Evolutionary conservation across 2,888 invertebrate genomes (phyloP).

Genomic region (Chironomus riparius): DNA sequence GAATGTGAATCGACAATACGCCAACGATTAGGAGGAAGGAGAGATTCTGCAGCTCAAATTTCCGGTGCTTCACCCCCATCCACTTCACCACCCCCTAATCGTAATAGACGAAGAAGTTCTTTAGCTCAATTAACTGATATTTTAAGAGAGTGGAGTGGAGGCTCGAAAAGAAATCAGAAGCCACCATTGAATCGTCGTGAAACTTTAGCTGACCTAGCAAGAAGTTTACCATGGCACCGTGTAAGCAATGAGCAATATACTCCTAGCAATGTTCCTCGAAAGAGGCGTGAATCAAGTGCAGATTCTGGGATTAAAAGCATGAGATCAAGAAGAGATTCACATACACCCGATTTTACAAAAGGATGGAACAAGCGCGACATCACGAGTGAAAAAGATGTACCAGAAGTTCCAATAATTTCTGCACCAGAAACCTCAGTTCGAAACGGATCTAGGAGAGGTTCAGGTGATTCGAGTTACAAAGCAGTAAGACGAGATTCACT

Average conservation of each 20-base stretch:
- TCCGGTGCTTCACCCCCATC: slow-evolving; percentile 76
- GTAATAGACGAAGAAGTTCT: slow-evolving; percentile 71
- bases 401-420: background rate
- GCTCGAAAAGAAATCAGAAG: slow-evolving; percentile 46
- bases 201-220: slow-evolving; percentile 78
- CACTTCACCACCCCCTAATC: slow-evolving; percentile 56
- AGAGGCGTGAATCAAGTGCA: slow-evolving; percentile 79
- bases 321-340: slow-evolving; percentile 65
- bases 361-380: slow-evolving; percentile 51
- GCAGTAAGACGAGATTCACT: slow-evolving; percentile 60
- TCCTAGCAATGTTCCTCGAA: slow-evolving; percentile 46
- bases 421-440: background rate
- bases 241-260: slow-evolving; percentile 46
- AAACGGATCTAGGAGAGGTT: slow-evolving; percentile 48
- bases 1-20: slow-evolving; percentile 63
- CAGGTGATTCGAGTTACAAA: slow-evolving; percentile 59
- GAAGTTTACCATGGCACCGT: slow-evolving; percentile 74
- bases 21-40: slow-evolving; percentile 72
- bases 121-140: slow-evolving; percentile 84
- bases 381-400: slow-evolving; percentile 36
- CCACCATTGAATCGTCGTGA: slow-evolving; percentile 73
- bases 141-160: slow-evolving; percentile 74
- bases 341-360: slow-evolving; percentile 61
- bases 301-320: slow-evolving; percentile 75
- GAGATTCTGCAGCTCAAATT: slow-evolving; percentile 88